A percentile compares a stretch with the other conserved stretches of the same genome.
Conservation (phyloP, 2,113 vertebrate species). For the Sinosuthora webbiana region DNA sequence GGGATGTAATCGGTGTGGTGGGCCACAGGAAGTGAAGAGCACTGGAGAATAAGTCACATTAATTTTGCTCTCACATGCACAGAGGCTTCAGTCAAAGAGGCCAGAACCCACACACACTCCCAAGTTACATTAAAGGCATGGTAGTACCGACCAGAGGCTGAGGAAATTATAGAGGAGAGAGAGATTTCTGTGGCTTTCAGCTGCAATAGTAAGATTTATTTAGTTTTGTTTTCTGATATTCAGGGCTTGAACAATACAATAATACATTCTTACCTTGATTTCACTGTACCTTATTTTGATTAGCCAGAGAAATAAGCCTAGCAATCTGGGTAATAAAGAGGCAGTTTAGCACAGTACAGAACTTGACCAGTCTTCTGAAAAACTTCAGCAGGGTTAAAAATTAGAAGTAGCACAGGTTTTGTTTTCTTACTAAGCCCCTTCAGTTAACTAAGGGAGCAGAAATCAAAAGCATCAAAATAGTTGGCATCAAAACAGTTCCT, state of each 20-base stretch:
- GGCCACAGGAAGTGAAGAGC: not conserved
- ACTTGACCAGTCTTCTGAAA: not conserved
- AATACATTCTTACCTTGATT: not conserved
- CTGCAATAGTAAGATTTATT: not conserved
- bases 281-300: not conserved
- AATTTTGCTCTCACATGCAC: not conserved
- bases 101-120: not conserved
- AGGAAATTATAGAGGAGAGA: not conserved
- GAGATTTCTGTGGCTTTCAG: not conserved
- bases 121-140: not conserved
- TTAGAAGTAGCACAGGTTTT: not conserved
- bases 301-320: not conserved
- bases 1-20: not conserved
- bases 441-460: accelerated
- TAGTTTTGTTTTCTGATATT: not conserved
- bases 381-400: not conserved
- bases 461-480: not conserved
- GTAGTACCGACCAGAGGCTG: not conserved
- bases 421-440: not conserved
- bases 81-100: not conserved
- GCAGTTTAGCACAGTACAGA: not conserved
- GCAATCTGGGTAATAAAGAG: not conserved
- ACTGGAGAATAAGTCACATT: not conserved
- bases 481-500: not conserved
- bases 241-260: not conserved